A percentile compares a stretch with the other conserved stretches of the same genome.
Conservation (phyloP, 1,140 invertebrate species). For the Nasonia giraulti region DNA sequence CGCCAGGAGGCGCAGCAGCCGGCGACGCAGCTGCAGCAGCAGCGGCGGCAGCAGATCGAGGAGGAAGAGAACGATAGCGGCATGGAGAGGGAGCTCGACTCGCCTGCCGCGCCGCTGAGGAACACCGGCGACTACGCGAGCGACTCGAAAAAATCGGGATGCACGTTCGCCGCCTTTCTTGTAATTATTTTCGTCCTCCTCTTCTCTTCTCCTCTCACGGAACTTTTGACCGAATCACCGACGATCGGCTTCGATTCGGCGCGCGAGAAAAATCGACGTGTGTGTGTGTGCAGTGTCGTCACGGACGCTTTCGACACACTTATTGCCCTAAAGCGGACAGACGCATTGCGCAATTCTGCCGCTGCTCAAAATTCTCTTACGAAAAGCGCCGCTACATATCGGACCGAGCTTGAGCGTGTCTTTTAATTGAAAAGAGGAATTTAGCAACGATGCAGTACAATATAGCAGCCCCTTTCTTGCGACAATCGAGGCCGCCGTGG, state of each 20-base stretch:
- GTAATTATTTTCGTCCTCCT: not conserved
- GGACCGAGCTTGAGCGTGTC: not conserved
- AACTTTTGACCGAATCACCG: no score
- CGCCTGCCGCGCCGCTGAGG: constrained; percentile 59
- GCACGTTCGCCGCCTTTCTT: constrained; percentile 10
- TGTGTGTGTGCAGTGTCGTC: not conserved
- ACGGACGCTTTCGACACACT: not conserved
- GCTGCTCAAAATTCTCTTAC: not conserved
- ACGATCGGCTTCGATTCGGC: not conserved
- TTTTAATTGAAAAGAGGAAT: no score
- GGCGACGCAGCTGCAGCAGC: constrained; percentile 53
- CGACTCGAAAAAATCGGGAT: constrained; percentile 68
- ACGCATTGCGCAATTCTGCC: not conserved
- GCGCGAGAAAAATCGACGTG: not conserved
- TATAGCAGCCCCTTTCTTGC: no score
- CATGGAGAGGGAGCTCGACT: constrained; percentile 70
- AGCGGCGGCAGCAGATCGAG: constrained; percentile 9
- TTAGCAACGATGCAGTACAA: no score
- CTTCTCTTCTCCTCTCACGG: not conserved
- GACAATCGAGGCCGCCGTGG: not conserved
- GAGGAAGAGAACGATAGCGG: constrained; percentile 69
- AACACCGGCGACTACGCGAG: constrained; percentile 54
- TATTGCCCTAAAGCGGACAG: not conserved
- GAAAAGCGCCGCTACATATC: not conserved
- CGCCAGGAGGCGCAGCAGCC: constrained; percentile 63